Conservation (phyloP, 1,140 invertebrate genomes). For the Diploscapter pachys region DNA sequence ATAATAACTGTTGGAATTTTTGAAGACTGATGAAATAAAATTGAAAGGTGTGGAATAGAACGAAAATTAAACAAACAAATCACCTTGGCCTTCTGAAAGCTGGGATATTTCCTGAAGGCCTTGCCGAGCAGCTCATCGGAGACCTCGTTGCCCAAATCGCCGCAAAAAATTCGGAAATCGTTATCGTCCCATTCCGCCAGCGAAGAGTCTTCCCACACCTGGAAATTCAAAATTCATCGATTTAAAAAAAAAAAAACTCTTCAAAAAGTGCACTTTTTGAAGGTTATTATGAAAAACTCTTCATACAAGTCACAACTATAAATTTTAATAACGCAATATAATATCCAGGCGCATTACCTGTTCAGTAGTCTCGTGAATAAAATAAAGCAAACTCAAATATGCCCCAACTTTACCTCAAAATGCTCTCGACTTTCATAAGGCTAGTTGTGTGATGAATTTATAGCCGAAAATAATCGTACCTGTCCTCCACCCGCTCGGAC, state of each 20-base stretch:
- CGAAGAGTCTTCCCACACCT: slow-evolving; percentile 55
- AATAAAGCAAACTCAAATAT: neutral
- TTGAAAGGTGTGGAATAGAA: too few relatives aligned
- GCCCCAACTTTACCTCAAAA: neutral
- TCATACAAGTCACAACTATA: too few relatives aligned
- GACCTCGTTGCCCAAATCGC: slow-evolving; percentile 94
- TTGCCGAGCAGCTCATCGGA: slow-evolving; percentile 89
- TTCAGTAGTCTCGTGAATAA: too few relatives aligned
- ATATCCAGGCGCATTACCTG: too few relatives aligned
- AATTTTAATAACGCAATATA: neutral
- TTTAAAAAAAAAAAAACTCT: slow-evolving; percentile 23
- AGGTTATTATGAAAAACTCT: too few relatives aligned
- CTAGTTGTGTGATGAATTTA: too few relatives aligned
- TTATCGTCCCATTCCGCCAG: slow-evolving; percentile 58
- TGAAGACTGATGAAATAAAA: too few relatives aligned
- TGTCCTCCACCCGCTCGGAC: slow-evolving; percentile 53
- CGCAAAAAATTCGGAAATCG: slow-evolving; percentile 97
- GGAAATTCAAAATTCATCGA: slow-evolving; percentile 9
- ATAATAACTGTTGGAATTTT: neutral
- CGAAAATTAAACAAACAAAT: slow-evolving; percentile 4
- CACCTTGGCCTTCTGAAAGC: slow-evolving; percentile 82
- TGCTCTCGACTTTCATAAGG: too few relatives aligned
- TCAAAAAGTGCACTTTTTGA: too few relatives aligned
- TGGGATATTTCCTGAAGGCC: slow-evolving; percentile 90
- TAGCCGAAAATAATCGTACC: slow-evolving; percentile 27